phyloP scores from a whole-genome alignment of 2,888 invertebrate genomes.

The Apotomis betuletana region DNA sequence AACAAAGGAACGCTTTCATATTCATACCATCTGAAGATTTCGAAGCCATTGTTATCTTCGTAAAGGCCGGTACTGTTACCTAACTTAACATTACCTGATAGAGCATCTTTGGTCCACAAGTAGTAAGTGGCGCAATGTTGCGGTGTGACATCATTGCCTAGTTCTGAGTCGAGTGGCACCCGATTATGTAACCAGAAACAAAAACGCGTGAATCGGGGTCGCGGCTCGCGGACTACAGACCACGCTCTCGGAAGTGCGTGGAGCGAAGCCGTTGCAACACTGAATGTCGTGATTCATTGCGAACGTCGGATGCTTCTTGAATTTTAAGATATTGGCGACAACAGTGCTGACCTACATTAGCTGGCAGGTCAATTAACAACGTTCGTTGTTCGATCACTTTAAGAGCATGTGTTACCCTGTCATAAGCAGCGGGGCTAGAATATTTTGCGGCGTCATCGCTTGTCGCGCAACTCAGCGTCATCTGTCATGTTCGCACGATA shows the following conservation, averaged over 20 bases:
- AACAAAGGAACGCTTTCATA: slow-evolving; percentile 14
- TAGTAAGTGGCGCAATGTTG: slow-evolving; percentile 79
- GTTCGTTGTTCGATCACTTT: not conserved
- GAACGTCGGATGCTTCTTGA: slow-evolving; percentile 32
- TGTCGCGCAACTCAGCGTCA: too few species aligned
- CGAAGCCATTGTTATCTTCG: slow-evolving; percentile 31
- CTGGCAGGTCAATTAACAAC: slow-evolving; percentile 12
- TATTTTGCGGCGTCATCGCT: too few species aligned
- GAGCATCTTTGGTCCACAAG: slow-evolving; percentile 48
- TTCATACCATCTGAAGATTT: slow-evolving; percentile 29
- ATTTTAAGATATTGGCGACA: slow-evolving; percentile 33
- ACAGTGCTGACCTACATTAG: slow-evolving; percentile 31
- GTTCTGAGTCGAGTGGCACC: slow-evolving; percentile 68
- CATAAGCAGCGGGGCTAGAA: not conserved
- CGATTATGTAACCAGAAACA: slow-evolving; percentile 80
- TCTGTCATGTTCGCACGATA: too few species aligned
- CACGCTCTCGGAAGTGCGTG: slow-evolving; percentile 62
- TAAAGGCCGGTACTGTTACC: slow-evolving; percentile 46
- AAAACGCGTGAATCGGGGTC: slow-evolving; percentile 76
- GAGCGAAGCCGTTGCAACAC: slow-evolving; percentile 54
- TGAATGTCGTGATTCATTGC: slow-evolving; percentile 39
- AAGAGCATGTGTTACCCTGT: not conserved
- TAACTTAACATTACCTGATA: slow-evolving; percentile 42
- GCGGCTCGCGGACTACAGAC: slow-evolving; percentile 66
- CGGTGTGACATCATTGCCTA: slow-evolving; percentile 82